A percentile compares a stretch with the other conserved stretches of the same genome.
phyloP scores from a whole-genome alignment of 1,140 invertebrate genomes.

The Drosophila asahinai region DNA sequence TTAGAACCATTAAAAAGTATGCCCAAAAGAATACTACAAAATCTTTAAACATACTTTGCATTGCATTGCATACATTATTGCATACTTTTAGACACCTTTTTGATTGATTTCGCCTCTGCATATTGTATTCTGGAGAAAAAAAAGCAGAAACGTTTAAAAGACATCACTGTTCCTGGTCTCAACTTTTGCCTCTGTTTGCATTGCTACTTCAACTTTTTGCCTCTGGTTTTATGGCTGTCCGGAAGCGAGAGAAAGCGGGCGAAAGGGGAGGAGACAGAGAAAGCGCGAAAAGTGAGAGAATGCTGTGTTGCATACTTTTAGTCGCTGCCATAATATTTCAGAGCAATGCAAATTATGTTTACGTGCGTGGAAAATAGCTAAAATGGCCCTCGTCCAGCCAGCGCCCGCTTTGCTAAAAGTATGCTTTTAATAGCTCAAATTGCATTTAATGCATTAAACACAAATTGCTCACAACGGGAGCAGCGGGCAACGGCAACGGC shows the following conservation, averaged over 20 bases:
- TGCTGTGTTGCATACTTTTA: constrained; percentile 64
- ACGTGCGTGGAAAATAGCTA: constrained; percentile 54
- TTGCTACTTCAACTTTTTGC: constrained; percentile 45
- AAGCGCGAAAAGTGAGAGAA: constrained; percentile 17
- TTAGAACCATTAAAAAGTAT: no score
- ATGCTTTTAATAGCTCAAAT: constrained; percentile 73
- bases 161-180: constrained; percentile 12
- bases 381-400: constrained; percentile 34
- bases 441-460: constrained; percentile 70
- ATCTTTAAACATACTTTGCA: no score
- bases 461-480: constrained; percentile 44
- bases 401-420: constrained; percentile 46
- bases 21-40: background rate
- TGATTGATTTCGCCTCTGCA: background rate
- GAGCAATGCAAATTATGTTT: constrained; percentile 71
- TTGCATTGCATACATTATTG: no score
- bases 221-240: constrained; percentile 2
- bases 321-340: constrained; percentile 70
- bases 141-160: no score
- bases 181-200: constrained; percentile 21
- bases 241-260: background rate
- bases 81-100: background rate
- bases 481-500: background rate
- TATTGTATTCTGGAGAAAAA: no score
- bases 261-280: constrained; percentile 3